Conservation (phyloP, 2,888 invertebrate genomes). For the Epirrhoe tristata region DNA sequence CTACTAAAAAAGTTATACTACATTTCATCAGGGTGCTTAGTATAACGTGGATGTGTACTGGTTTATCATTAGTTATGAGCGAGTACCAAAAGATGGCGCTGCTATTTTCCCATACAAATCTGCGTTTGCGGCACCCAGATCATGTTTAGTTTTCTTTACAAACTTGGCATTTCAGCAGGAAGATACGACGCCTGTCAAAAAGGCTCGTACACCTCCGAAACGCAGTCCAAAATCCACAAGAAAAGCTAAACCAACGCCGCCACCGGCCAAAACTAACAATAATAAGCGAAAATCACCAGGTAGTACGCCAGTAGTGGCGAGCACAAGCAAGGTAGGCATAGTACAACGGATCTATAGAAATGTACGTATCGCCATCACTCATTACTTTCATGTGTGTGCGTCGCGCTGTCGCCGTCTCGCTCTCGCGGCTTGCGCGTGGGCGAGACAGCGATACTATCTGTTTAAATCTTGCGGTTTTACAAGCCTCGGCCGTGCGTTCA, state of each 20-base stretch:
- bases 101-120: too few species aligned
- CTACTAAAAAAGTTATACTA: neutral
- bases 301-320: conserved; percentile 77
- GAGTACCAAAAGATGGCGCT: too few species aligned
- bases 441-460: conserved; percentile 50
- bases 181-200: conserved; percentile 69
- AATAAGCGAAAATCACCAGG: conserved; percentile 73
- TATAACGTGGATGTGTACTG: too few species aligned
- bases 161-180: conserved; percentile 57
- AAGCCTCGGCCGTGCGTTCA: neutral
- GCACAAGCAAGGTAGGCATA: conserved; percentile 85
- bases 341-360: conserved; percentile 86
- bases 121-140: too few species aligned
- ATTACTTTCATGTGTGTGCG: conserved; percentile 70
- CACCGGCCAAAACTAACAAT: conserved; percentile 55
- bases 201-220: conserved; percentile 69
- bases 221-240: conserved; percentile 72
- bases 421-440: conserved; percentile 45
- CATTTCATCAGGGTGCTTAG: too few species aligned
- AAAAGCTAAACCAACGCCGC: conserved; percentile 54
- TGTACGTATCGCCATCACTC: conserved; percentile 83
- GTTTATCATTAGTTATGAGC: too few species aligned
- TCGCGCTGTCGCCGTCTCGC: conserved; percentile 52
- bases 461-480: conserved; percentile 19
- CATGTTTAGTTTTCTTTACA: neutral